Conservation (phyloP, 2,797 vertebrate genomes). For the Gila robusta region DNA sequence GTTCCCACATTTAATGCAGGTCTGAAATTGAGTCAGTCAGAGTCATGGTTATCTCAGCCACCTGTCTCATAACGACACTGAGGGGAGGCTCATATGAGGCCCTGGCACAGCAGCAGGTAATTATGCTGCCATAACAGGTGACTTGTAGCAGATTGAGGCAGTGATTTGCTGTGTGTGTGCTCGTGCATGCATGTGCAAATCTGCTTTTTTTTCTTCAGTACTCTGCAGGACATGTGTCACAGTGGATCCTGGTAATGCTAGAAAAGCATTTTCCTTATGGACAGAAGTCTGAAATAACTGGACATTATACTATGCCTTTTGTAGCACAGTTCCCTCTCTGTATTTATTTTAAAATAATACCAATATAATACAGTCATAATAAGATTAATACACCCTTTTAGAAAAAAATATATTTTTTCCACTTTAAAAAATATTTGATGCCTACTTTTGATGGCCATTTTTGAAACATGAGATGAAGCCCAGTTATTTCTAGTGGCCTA, state of each 20-base stretch:
- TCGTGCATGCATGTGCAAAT: constrained; percentile 33
- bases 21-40: constrained; percentile 35
- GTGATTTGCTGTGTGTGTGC: constrained; percentile 37
- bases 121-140: constrained; percentile 56
- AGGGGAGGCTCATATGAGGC: constrained; percentile 47
- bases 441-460: neutral
- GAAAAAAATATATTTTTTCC: neutral
- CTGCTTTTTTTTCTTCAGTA: neutral
- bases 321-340: neutral
- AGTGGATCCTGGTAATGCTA: neutral
- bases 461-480: neutral
- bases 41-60: constrained; percentile 52
- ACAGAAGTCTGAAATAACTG: constrained; percentile 12
- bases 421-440: neutral
- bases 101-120: constrained; percentile 43
- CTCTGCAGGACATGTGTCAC: constrained; percentile 22
- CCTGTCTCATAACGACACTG: constrained; percentile 52
- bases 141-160: constrained; percentile 51
- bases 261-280: constrained; percentile 12
- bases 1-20: constrained; percentile 33
- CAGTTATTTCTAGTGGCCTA: neutral
- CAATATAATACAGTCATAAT: neutral
- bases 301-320: neutral
- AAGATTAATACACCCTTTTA: neutral
- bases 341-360: constrained; percentile 4